Conservation (phyloP, 2,113 vertebrate species). For the Morone chrysops region DNA sequence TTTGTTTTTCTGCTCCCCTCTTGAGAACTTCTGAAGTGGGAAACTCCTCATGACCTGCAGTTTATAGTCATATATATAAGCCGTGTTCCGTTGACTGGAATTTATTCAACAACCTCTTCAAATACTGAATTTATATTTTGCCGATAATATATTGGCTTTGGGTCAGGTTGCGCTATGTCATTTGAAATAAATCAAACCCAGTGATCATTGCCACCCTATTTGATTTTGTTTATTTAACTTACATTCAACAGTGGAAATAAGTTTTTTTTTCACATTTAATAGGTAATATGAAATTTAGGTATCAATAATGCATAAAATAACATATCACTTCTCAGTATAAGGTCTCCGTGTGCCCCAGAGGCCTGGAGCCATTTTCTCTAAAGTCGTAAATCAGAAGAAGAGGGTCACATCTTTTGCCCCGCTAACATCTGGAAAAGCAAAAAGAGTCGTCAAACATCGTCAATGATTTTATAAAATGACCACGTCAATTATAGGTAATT, state of each 20-base stretch:
- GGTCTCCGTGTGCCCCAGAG: slow-evolving; percentile 13
- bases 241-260: not conserved
- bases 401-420: slow-evolving; percentile 49
- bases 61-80: not conserved
- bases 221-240: slow-evolving; percentile 33
- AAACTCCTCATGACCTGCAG: not conserved
- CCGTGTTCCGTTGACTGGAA: not conserved
- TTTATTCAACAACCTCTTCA: slow-evolving; percentile 17
- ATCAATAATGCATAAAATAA: slow-evolving; percentile 23
- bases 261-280: slow-evolving; percentile 29
- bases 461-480: slow-evolving; percentile 80
- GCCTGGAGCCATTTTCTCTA: slow-evolving; percentile 52
- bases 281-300: slow-evolving; percentile 3
- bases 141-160: slow-evolving; percentile 6
- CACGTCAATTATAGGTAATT: slow-evolving; percentile 79
- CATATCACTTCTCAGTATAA: not conserved
- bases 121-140: slow-evolving; percentile 24
- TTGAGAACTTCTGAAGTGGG: not conserved
- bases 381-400: slow-evolving; percentile 68
- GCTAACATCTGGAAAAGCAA: slow-evolving; percentile 75
- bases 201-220: slow-evolving; percentile 21
- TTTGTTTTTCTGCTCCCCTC: not conserved
- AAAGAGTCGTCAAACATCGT: slow-evolving; percentile 68
- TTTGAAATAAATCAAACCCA: slow-evolving; percentile 59
- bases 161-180: slow-evolving; percentile 21